Evolutionary conservation across 2,797 vertebrate genomes (phyloP).

Genomic region (Oryzias dopingdopingensis): DNA sequence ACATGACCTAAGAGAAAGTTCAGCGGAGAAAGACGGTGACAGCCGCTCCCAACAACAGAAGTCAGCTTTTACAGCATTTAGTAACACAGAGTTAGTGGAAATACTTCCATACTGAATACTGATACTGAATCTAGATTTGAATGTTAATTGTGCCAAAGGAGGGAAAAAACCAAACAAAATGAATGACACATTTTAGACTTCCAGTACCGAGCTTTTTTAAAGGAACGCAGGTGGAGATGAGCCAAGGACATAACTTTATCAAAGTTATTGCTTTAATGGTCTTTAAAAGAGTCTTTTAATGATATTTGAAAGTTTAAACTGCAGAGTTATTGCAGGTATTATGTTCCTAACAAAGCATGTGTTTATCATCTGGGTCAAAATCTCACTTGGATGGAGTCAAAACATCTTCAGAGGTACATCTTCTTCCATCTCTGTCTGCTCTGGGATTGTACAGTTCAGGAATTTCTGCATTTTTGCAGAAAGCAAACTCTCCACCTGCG

Average conservation of each 20-base stretch:
- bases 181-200: constrained; percentile 46
- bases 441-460: constrained; percentile 18
- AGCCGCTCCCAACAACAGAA: too few species aligned
- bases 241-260: constrained; percentile 11
- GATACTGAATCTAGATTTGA: too few species aligned
- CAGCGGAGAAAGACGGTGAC: too few species aligned
- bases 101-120: too few species aligned
- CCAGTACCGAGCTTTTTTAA: constrained; percentile 8
- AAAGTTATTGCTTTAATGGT: constrained; percentile 4
- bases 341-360: constrained; percentile 40
- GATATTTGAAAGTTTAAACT: constrained; percentile 14
- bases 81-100: too few species aligned
- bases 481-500: constrained; percentile 16
- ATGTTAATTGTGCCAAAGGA: too few species aligned
- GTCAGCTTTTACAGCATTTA: too few species aligned
- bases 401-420: constrained; percentile 40
- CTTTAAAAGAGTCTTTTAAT: constrained; percentile 10
- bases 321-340: constrained; percentile 21
- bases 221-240: neutral
- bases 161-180: neutral
- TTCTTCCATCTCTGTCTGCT: constrained; percentile 30
- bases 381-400: constrained; percentile 59
- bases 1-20: too few species aligned
- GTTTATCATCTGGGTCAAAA: constrained; percentile 65
- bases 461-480: constrained; percentile 12